Conservation (phyloP, 2,113 vertebrate genomes). For the Casuarius casuarius region DNA sequence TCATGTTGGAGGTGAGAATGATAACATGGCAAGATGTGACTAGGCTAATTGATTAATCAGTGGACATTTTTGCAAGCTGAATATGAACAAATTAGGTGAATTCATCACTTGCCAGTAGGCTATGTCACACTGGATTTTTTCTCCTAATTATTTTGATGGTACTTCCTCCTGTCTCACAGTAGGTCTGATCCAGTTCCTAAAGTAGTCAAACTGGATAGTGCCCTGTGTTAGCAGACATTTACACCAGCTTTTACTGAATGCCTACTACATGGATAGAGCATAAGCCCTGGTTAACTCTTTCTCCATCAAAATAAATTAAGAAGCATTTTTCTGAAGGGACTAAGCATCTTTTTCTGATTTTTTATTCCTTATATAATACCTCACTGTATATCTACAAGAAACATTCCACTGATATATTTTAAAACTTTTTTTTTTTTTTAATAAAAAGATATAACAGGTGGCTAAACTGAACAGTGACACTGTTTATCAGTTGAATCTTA, state of each 20-base stretch:
- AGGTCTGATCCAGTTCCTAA: not conserved
- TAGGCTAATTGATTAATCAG: not conserved
- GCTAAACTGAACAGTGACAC: not conserved
- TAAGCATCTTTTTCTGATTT: not conserved
- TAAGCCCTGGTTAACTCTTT: not conserved
- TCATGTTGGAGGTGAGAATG: not conserved
- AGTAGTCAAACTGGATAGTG: not conserved
- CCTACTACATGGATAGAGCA: not conserved
- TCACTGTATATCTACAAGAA: slow-evolving; percentile 43
- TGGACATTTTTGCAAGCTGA: not conserved
- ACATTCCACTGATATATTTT: slow-evolving; percentile 61
- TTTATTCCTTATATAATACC: not conserved
- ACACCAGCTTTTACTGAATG: not conserved
- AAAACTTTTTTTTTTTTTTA: slow-evolving; percentile 3
- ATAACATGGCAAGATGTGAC: not conserved
- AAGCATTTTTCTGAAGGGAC: not conserved
- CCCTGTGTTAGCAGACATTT: not conserved
- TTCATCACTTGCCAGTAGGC: not conserved
- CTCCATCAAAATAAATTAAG: not conserved
- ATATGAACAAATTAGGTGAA: not conserved
- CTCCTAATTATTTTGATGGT: not conserved
- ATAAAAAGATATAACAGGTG: slow-evolving; percentile 22
- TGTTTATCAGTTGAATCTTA: not conserved
- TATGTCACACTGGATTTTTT: not conserved
- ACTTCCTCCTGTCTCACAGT: not conserved